Evolutionary conservation across 23 tunicate genomes (phyloP), one percentile per base, ranked within the genome.

Genomic region (Halocynthia roretzi): DNA sequence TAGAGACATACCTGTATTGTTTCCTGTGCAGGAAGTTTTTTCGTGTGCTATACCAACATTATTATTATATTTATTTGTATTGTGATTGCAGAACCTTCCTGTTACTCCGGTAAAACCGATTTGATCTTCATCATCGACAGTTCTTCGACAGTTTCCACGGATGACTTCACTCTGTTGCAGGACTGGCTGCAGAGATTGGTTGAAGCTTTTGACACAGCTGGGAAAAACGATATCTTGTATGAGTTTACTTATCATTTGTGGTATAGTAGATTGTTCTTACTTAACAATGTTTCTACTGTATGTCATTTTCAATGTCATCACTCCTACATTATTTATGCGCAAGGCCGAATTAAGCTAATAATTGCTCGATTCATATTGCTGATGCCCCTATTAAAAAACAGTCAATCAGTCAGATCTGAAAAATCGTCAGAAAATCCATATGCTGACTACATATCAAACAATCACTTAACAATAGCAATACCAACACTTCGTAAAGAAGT

Each of bases 61-160:
- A 17, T 67, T 67, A 67, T 11, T 11, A 52, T 23, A 50, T 7
- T 17, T 19, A 10, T 57, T 56, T 31, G 49, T 10, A 14, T 75
- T 22, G 14, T 12, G 8, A 53, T 70, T 68, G 10, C 56, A 88
- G 96, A 80, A 9, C 88, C 96, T 7, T 56, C 80, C 11, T 89
- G 96, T 74, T 23, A 72, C n/a, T 89, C 96, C 53, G 96, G 96
- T 18, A 84, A 76, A 40, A 80, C 85, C 19, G 96, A 89, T 6
- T 84, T 89, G 50, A 79, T 89, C 11, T 83, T 89, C 56, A 19
- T 89, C 54, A 62, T 89, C 70, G 88, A 89, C 66, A 77, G 71
- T 7, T 83, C 87, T 20, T 60, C 83, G 57, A 80, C 76, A 52
- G 85, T 80, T 78, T 76, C 72, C 7, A 65, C 53, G 8, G 76